Base-by-base conservation (phyloP, 2,113 vertebrate species). In the Heloderma charlesbogerti region DNA sequence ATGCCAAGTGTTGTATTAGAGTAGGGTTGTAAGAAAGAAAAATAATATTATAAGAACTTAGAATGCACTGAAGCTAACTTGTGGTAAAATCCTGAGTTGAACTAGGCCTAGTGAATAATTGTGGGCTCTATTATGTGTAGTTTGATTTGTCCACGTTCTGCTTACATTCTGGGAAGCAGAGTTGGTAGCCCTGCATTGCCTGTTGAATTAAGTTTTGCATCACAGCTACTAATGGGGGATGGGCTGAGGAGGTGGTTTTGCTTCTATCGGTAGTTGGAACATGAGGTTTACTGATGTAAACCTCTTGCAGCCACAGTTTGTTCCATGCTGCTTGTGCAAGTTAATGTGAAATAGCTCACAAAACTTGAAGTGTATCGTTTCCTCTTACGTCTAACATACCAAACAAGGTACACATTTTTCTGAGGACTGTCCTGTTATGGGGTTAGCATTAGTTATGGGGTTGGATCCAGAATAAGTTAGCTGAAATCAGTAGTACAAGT, bases 221-320 rank as follows among this genome's bases (percentile, higher is more conserved):
- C 31, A 74, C 37, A 85, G 43, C 31, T 66, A 69, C 29, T 45
- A 34, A 86, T 54, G 27, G 86, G 22, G 0, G 1, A 72, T 25
- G 45, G 20, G 34, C 84, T 72, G 31, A 57, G 74, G 78, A 25
- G 31, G 72, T 43, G 45, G 74, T 91, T 92, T 87, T 74, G 90
- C 27, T 63, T 83, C 29, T 85, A 60, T 43, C 87, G 48, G 40
- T 13, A 86, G 43, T 79, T 92, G n/a, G 43, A 82, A 18, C 8
- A 3, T 45, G 69, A 60, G n/a, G 57, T 66, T 78, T 87, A 63
- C 27, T 87, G 40, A 27, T 80, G 43, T 88, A 88, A 72, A 81
- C 79, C 3, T 84, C 45, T 31, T 91, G 74, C 79, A 91, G 29
- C 69, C 60, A 16, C 74, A 77, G 54, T 27, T 90, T 90, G 78